Percentiles rank a stretch among this genome's conserved stretches.
phyloP scores from a whole-genome alignment of 2,888 invertebrate genomes.

The Keiferia lycopersicella region DNA sequence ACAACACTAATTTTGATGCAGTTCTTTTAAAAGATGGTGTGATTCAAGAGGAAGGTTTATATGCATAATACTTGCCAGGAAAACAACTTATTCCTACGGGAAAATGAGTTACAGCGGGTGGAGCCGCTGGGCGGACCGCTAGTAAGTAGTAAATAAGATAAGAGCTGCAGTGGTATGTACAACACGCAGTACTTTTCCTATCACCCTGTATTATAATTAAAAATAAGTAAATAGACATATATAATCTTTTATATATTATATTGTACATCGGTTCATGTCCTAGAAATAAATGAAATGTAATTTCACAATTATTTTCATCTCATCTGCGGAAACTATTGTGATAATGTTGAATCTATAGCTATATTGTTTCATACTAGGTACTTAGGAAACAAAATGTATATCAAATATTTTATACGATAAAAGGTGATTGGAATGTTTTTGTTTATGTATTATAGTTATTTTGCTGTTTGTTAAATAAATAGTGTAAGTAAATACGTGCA shows the following conservation, averaged over 20 bases:
- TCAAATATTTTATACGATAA: neutral
- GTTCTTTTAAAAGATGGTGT: too few relatives aligned
- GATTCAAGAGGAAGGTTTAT: too few relatives aligned
- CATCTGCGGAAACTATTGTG: slow-evolving; percentile 13
- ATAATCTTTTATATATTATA: neutral
- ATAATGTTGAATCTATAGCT: slow-evolving; percentile 16
- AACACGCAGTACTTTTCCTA: too few relatives aligned
- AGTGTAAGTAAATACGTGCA: too few relatives aligned
- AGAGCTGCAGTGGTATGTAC: too few relatives aligned
- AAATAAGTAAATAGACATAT: neutral
- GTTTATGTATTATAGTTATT: neutral
- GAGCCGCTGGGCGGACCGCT: too few relatives aligned
- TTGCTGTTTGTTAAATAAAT: neutral
- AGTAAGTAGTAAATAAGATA: too few relatives aligned
- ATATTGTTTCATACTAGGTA: slow-evolving; percentile 6
- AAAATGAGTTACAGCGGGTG: too few relatives aligned
- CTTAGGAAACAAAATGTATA: neutral
- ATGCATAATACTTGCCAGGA: too few relatives aligned
- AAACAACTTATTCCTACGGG: too few relatives aligned
- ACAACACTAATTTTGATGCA: too few relatives aligned
- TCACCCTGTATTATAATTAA: too few relatives aligned
- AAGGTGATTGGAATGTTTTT: neutral
- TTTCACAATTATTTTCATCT: slow-evolving; percentile 6
- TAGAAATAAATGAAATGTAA: slow-evolving; percentile 5
- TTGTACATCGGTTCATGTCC: neutral